Evolutionary conservation across 1,140 invertebrate species (phyloP).

Genomic region (Archivesica marissinica): DNA sequence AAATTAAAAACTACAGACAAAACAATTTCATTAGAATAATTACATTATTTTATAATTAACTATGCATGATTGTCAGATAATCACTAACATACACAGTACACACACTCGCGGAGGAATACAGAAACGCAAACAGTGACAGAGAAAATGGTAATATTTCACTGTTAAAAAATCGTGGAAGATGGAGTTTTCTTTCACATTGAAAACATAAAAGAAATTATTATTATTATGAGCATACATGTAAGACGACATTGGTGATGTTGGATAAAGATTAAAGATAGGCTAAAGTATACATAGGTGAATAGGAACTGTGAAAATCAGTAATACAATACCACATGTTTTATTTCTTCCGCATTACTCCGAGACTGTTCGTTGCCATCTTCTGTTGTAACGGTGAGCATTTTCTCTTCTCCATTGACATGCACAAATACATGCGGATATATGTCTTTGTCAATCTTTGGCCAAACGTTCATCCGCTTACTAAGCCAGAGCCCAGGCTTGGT

Average conservation of each 20-base stretch:
- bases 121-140: too few relatives aligned
- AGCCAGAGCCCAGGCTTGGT: constrained; percentile 43
- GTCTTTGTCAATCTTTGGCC: constrained; percentile 37
- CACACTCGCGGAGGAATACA: too few relatives aligned
- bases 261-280: too few relatives aligned
- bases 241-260: too few relatives aligned
- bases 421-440: constrained; percentile 9
- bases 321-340: constrained; percentile 24
- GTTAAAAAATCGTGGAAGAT: neutral
- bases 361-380: constrained; percentile 31
- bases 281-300: neutral
- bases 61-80: too few relatives aligned
- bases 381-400: neutral
- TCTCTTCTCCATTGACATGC: constrained; percentile 38
- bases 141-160: neutral
- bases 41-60: too few relatives aligned
- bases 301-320: neutral
- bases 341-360: constrained; percentile 11
- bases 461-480: constrained; percentile 45
- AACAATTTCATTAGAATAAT: too few relatives aligned
- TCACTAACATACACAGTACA: too few relatives aligned
- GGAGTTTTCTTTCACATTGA: neutral
- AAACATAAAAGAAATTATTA: too few relatives aligned
- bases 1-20: too few relatives aligned
- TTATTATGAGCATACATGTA: too few relatives aligned